phyloP scores from a whole-genome alignment of 2,888 invertebrate species.

The Aradus depressus region DNA sequence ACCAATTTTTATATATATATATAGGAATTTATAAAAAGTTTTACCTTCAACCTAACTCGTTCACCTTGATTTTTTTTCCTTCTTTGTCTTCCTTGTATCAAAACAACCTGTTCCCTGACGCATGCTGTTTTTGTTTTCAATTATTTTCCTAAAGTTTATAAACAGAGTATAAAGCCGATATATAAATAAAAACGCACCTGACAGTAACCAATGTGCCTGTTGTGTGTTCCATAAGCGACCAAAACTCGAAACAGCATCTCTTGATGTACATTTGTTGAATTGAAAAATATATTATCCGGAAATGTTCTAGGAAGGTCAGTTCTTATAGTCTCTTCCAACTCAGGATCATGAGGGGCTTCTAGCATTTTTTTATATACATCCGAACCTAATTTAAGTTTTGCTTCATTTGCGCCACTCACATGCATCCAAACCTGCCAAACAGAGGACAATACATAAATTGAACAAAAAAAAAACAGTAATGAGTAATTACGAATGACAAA shows the following conservation, averaged over 20 bases:
- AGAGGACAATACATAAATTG: background rate
- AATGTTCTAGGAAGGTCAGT: constrained; percentile 88
- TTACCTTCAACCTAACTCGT: no score
- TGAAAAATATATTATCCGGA: constrained; percentile 89
- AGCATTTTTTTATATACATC: constrained; percentile 46
- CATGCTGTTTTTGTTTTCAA: no score
- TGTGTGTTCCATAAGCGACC: constrained; percentile 79
- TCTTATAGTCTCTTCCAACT: constrained; percentile 66
- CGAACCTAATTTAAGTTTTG: constrained; percentile 45
- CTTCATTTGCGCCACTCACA: constrained; percentile 66
- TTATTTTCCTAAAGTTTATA: constrained; percentile 2
- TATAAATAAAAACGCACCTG: constrained; percentile 42
- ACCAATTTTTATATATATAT: no score
- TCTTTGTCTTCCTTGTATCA: no score
- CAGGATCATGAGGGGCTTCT: constrained; percentile 55
- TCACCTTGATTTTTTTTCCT: no score
- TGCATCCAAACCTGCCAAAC: constrained; percentile 62
- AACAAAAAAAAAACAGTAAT: constrained; percentile 7
- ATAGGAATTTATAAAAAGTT: no score
- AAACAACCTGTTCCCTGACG: no score
- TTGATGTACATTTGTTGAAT: constrained; percentile 56
- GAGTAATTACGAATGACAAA: background rate
- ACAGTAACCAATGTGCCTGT: constrained; percentile 80
- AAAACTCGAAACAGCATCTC: constrained; percentile 73
- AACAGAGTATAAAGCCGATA: constrained; percentile 11